These are phyloP conservation scores for Mirza zaza DNA, from an alignment of 2,113 vertebrate genomes.

Conservation along the genomic window DNA sequence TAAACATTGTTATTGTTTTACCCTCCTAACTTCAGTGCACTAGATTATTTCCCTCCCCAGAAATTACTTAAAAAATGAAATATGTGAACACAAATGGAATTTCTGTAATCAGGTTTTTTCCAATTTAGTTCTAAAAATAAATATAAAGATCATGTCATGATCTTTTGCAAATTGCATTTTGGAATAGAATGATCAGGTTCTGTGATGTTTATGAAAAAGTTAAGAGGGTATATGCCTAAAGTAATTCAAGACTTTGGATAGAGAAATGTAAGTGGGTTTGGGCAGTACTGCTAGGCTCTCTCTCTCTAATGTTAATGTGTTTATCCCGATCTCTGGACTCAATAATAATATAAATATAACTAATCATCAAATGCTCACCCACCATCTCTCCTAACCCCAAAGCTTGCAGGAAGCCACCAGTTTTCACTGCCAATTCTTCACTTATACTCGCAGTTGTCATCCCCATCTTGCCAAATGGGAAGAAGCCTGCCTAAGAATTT, in stretches of 20 bases:
- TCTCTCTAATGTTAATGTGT: background rate
- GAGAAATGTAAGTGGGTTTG: background rate
- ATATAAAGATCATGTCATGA: background rate
- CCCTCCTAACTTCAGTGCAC: background rate
- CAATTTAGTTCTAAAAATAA: background rate
- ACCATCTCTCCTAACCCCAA: background rate
- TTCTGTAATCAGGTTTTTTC: background rate
- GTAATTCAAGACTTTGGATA: background rate
- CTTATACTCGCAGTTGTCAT: background rate
- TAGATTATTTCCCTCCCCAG: background rate
- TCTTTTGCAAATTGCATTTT: conserved; percentile 2
- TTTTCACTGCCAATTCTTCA: background rate
- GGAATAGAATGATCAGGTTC: background rate
- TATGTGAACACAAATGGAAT: background rate
- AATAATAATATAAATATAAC: background rate
- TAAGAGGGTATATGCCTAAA: background rate
- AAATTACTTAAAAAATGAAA: background rate
- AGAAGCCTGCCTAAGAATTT: background rate
- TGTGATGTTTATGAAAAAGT: background rate
- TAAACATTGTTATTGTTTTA: conserved; percentile 20
- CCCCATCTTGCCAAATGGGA: background rate
- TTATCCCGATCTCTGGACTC: background rate
- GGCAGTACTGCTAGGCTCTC: background rate
- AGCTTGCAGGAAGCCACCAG: background rate
- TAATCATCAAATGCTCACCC: background rate